phyloP scores from a whole-genome alignment of 2,113 vertebrate genomes.

The Hypanus sabinus region DNA sequence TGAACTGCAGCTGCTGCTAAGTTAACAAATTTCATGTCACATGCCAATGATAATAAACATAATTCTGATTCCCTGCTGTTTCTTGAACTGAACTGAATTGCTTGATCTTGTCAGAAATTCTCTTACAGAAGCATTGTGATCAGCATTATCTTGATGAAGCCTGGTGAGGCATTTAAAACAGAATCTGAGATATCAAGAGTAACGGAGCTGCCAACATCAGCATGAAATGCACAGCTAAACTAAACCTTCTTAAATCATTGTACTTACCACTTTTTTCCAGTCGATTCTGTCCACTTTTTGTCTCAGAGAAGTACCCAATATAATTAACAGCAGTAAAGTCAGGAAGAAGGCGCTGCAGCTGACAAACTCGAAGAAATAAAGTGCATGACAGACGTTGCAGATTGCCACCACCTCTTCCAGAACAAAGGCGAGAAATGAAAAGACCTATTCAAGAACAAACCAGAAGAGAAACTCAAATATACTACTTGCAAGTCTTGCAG shows the following conservation, averaged over 20 bases:
- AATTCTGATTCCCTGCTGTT: no score
- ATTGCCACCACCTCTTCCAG: constrained; percentile 70
- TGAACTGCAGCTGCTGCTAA: no score
- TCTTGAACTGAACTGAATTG: background rate
- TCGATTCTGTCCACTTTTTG: constrained; percentile 50
- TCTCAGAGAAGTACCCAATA: constrained; percentile 60
- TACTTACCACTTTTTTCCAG: constrained; percentile 60
- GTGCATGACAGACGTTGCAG: constrained; percentile 57
- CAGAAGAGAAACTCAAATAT: background rate
- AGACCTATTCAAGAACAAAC: constrained; percentile 54
- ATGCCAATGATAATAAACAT: no score
- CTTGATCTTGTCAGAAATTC: background rate
- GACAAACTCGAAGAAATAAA: constrained; percentile 85
- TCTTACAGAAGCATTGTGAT: background rate
- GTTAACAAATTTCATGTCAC: no score
- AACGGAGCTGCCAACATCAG: background rate
- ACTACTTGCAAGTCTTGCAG: background rate
- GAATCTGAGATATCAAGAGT: background rate
- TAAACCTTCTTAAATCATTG: background rate
- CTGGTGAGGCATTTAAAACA: background rate
- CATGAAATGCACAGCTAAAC: background rate
- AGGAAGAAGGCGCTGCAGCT: constrained; percentile 81
- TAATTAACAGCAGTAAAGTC: constrained; percentile 61
- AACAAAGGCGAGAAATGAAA: constrained; percentile 76
- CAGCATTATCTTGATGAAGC: background rate